Evolutionary conservation across 1,140 invertebrate genomes (phyloP).

Genomic region (Drosophila lini): DNA sequence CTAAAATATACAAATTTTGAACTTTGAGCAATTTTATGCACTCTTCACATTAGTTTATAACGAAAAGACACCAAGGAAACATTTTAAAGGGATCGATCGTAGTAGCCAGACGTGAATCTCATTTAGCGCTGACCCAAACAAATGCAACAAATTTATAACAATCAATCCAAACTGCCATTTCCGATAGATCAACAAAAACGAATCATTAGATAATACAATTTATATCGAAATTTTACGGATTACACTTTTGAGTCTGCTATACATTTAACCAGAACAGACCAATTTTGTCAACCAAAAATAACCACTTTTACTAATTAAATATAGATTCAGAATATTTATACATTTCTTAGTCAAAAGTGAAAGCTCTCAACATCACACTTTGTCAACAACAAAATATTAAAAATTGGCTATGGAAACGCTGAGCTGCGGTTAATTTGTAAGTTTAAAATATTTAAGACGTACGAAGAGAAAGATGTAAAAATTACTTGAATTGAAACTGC

Average conservation of each 20-base stretch:
- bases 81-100: constrained; percentile 25
- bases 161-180: constrained; percentile 70
- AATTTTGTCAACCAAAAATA: constrained; percentile 39
- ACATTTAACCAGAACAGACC: constrained; percentile 36
- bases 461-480: constrained; percentile 14
- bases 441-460: constrained; percentile 42
- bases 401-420: constrained; percentile 28
- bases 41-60: constrained; percentile 40
- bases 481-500: constrained; percentile 28
- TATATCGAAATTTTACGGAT: constrained; percentile 33
- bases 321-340: constrained; percentile 38
- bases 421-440: constrained; percentile 58
- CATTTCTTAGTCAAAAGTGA: constrained; percentile 25
- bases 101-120: constrained; percentile 64
- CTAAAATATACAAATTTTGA: constrained; percentile 52
- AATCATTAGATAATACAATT: constrained; percentile 41
- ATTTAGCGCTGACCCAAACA: constrained; percentile 50
- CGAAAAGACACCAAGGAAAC: constrained; percentile 33
- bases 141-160: constrained; percentile 69
- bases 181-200: constrained; percentile 21
- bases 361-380: constrained; percentile 29
- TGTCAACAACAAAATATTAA: constrained; percentile 47
- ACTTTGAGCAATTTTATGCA: constrained; percentile 63
- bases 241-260: constrained; percentile 35
- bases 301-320: constrained; percentile 20